Percentiles rank a stretch among this genome's conserved stretches.
phyloP scores from a whole-genome alignment of 2,113 vertebrate species.

The Aegotheles bennettii region DNA sequence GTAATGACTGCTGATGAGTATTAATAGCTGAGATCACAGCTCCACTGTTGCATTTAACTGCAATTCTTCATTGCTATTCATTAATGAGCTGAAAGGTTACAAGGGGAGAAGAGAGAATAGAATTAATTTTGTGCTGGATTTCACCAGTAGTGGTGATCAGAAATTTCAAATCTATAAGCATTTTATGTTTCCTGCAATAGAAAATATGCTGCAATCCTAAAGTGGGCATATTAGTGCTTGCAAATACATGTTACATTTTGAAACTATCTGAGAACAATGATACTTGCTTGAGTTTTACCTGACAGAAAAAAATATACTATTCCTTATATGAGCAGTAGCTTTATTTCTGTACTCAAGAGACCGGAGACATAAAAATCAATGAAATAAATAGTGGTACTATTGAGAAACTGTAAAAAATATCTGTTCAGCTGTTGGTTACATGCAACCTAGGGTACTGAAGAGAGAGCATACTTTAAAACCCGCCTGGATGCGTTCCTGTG shows the following conservation, averaged over 20 bases:
- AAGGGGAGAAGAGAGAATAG: background rate
- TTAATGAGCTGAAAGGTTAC: background rate
- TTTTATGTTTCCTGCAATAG: background rate
- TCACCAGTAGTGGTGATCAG: background rate
- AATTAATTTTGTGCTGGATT: background rate
- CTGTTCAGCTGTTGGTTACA: background rate
- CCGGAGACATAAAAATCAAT: background rate
- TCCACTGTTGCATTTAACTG: background rate
- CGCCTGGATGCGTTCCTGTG: too few relatives aligned
- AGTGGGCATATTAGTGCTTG: background rate
- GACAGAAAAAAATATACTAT: background rate
- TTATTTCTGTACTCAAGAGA: background rate
- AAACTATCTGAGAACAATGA: background rate
- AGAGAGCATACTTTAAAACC: background rate
- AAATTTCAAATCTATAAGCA: background rate
- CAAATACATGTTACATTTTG: background rate
- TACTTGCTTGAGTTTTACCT: background rate
- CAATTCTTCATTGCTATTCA: background rate
- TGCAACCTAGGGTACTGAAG: background rate
- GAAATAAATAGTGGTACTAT: background rate
- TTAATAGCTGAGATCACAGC: constrained; percentile 12
- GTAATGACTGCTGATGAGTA: background rate
- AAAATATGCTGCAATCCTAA: background rate
- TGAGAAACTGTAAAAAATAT: background rate
- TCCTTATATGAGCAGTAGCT: background rate